Percentiles rank a stretch among this genome's conserved stretches.
These are phyloP conservation scores for Vespertilio murinus DNA, from an alignment of 2,797 vertebrate species.

Conservation along the genomic window DNA sequence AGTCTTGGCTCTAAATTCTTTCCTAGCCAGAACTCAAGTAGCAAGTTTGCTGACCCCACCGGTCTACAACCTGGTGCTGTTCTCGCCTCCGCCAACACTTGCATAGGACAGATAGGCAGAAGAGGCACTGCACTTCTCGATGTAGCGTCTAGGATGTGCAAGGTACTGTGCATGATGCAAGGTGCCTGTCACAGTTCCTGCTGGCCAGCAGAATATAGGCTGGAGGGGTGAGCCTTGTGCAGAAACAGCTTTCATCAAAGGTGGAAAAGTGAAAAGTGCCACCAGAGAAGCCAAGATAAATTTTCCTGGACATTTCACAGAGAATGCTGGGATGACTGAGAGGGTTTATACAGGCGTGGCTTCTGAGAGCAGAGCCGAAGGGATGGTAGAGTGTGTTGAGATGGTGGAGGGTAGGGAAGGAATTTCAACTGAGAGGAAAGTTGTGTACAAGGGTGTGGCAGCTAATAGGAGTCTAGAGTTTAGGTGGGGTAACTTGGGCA, in stretches of 20 bases:
- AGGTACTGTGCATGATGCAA: background rate
- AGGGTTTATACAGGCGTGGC: rapidly evolving
- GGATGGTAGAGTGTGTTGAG: rapidly evolving
- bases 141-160: no score
- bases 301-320: background rate
- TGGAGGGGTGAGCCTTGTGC: background rate
- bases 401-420: rapidly evolving
- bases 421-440: background rate
- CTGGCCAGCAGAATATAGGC: background rate
- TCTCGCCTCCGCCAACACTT: background rate
- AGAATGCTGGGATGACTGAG: background rate
- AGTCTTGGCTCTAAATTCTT: background rate
- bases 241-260: background rate
- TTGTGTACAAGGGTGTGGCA: no score
- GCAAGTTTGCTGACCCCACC: background rate
- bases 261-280: background rate
- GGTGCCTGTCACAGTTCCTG: background rate
- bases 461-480: background rate
- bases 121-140: rapidly evolving
- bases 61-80: background rate
- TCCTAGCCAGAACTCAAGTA: background rate
- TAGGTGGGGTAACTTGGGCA: background rate
- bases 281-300: background rate
- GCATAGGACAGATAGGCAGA: background rate
- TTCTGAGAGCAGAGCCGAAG: background rate